phyloP scores from a whole-genome alignment of 1,140 invertebrate species.

The Berghia stephanieae region DNA sequence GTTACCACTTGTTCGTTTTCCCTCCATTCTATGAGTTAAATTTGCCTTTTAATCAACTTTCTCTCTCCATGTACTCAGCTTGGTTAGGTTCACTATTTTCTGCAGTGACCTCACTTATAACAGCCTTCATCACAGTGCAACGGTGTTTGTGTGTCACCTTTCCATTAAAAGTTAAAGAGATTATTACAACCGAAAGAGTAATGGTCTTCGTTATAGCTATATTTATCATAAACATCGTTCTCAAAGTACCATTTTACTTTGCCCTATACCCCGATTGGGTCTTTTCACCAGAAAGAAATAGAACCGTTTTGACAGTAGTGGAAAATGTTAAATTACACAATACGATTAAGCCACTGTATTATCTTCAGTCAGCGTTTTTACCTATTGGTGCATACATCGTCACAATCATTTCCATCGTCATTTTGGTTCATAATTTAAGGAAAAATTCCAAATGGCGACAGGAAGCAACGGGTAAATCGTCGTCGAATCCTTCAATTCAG shows the following conservation, averaged over 20 bases:
- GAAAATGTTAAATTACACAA: neutral
- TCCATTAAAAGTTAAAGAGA: constrained; percentile 1
- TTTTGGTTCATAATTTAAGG: constrained; percentile 5
- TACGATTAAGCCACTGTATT: neutral
- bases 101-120: constrained; percentile 8
- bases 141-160: constrained; percentile 9
- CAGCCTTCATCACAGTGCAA: neutral
- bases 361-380: too few species aligned
- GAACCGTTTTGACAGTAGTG: neutral
- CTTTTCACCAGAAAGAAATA: neutral
- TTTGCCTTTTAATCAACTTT: too few species aligned
- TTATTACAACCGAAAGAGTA: neutral
- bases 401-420: neutral
- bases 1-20: too few species aligned
- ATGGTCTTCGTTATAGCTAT: neutral
- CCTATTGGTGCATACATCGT: neutral
- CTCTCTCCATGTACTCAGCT: too few species aligned
- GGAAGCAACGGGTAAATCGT: too few species aligned
- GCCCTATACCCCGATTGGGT: neutral
- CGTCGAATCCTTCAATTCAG: too few species aligned
- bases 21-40: too few species aligned
- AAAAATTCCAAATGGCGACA: neutral
- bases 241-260: neutral
- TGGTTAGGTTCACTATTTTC: too few species aligned
- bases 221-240: neutral